A percentile compares a stretch with the other conserved stretches of the same genome.
Conservation (phyloP, 2,888 invertebrate species). For the Drosophila silvestris region DNA sequence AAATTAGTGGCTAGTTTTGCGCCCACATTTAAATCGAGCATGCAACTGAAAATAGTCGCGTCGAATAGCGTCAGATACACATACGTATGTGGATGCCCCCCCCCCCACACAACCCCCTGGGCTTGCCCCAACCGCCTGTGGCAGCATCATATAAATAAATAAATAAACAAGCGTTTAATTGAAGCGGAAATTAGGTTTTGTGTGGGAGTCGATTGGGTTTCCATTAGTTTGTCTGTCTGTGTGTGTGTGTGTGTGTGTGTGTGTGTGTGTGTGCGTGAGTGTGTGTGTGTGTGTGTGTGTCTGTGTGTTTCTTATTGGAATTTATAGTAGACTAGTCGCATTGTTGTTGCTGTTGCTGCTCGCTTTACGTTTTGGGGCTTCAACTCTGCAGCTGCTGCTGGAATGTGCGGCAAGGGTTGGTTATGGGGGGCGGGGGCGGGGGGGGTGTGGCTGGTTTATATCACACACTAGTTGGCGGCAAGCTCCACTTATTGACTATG, state of each 20-base stretch:
- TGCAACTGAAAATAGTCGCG: constrained; percentile 26
- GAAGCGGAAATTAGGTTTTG: constrained; percentile 77
- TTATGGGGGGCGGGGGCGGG: background rate
- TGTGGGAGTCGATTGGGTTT: constrained; percentile 53
- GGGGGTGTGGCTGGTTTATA: constrained; percentile 1
- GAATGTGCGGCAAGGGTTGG: constrained; percentile 3
- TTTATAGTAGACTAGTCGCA: constrained; percentile 55
- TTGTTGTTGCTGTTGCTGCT: constrained; percentile 20
- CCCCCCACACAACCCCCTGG: background rate
- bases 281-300: no score
- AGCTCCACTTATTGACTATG: constrained; percentile 1
- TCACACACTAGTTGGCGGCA: constrained; percentile 21
- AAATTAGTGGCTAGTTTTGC: constrained; percentile 56
- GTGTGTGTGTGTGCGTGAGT: no score
- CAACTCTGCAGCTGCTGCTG: constrained; percentile 36
- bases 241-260: no score
- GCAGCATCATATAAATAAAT: constrained; percentile 69
- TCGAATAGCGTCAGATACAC: constrained; percentile 19
- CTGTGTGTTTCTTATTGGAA: constrained; percentile 53
- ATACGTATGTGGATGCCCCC: background rate
- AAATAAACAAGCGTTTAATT: constrained; percentile 79
- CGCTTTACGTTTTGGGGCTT: constrained; percentile 48
- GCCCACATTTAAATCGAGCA: constrained; percentile 53
- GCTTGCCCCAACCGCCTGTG: constrained; percentile 28
- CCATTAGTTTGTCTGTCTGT: constrained; percentile 20